Conservation (phyloP, 2,888 invertebrate genomes). For the Helobdella robusta region DNA sequence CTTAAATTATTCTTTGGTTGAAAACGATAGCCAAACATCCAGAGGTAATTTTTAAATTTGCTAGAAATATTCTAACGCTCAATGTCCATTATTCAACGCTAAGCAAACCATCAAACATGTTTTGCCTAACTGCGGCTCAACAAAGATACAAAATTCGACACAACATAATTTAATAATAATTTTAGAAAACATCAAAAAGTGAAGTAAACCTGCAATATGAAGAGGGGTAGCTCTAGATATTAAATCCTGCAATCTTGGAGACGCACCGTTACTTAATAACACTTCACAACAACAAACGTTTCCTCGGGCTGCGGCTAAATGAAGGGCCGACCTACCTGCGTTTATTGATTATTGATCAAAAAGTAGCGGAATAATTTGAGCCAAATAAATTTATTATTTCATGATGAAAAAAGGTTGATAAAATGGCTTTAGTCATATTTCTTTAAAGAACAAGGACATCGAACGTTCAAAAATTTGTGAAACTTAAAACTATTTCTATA, state of each 20-base stretch:
- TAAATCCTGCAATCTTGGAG: constrained; percentile 53
- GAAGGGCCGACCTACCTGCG: constrained; percentile 54
- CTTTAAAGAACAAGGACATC: too few species aligned
- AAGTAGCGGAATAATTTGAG: background rate
- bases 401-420: too few species aligned
- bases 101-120: too few species aligned
- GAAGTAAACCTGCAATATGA: constrained; percentile 54
- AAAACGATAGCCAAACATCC: too few species aligned
- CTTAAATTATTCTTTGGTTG: too few species aligned
- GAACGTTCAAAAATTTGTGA: background rate
- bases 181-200: background rate
- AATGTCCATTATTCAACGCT: too few species aligned
- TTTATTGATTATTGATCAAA: constrained; percentile 1
- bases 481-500: background rate
- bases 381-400: background rate
- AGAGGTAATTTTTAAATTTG: too few species aligned
- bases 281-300: constrained; percentile 52
- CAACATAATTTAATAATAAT: background rate
- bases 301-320: constrained; percentile 56
- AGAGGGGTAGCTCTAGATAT: constrained; percentile 54
- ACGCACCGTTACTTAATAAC: constrained; percentile 55
- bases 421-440: too few species aligned
- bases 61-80: too few species aligned
- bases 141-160: background rate
- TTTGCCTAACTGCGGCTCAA: too few species aligned